phyloP scores from a whole-genome alignment of 2,888 invertebrate species.

The Stenodema calcarata region DNA sequence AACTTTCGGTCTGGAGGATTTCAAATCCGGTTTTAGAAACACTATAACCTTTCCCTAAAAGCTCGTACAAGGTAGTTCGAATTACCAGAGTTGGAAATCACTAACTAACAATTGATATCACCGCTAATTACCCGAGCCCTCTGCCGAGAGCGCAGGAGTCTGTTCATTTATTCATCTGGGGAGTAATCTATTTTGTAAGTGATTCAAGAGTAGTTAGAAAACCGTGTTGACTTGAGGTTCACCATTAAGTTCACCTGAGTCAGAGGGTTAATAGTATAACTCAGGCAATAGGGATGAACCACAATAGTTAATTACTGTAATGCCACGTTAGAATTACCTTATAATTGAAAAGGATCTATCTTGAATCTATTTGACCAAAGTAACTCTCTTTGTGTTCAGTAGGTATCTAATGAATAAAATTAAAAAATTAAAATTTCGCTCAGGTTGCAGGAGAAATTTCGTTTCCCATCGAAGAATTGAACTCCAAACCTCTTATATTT shows the following conservation, averaged over 20 bases:
- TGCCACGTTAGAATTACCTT: no score
- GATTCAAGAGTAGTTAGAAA: neutral
- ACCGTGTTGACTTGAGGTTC: neutral
- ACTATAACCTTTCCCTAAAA: conserved; percentile 5
- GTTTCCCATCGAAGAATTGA: no score
- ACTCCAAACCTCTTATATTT: no score
- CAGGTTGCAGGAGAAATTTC: no score
- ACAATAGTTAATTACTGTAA: neutral
- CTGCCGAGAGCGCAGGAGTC: neutral
- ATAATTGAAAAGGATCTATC: no score
- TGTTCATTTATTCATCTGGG: conserved; percentile 22
- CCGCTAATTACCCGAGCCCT: conserved; percentile 22
- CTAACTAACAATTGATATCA: conserved; percentile 30
- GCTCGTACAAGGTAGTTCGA: neutral
- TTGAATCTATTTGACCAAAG: no score
- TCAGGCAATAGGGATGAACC: neutral
- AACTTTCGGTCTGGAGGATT: neutral
- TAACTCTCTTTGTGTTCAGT: no score
- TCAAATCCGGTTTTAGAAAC: conserved; percentile 27
- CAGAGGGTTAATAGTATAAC: neutral
- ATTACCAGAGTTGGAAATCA: neutral
- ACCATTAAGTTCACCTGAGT: conserved; percentile 17
- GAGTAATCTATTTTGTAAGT: neutral
- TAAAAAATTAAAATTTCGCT: no score
- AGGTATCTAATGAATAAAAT: no score